Conservation (phyloP, 2,797 vertebrate genomes). For the Champsocephalus esox region DNA sequence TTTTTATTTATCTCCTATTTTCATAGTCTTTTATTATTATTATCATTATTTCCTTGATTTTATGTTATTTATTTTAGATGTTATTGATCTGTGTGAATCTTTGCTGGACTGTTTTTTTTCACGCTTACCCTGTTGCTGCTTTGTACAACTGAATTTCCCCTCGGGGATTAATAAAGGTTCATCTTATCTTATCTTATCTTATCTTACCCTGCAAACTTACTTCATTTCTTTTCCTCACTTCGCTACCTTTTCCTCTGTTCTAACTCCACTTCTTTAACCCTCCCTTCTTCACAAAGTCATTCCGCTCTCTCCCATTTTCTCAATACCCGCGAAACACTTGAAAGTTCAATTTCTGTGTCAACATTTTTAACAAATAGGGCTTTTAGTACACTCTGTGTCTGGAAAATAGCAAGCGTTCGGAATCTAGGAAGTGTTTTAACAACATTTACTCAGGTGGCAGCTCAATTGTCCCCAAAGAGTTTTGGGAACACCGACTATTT, state of each 20-base stretch:
- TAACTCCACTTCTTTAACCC: conserved; percentile 35
- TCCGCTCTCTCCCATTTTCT: conserved; percentile 20
- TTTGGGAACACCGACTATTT: conserved; percentile 34
- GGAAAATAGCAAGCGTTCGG: conserved; percentile 29
- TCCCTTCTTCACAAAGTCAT: conserved; percentile 26
- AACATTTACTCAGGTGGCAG: conserved; percentile 45
- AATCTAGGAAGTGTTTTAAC: conserved; percentile 38
- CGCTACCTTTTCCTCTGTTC: conserved; percentile 24
- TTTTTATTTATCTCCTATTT: too few relatives aligned
- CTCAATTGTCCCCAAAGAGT: conserved; percentile 28
- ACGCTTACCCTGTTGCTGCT: too few relatives aligned
- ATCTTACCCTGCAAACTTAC: conserved; percentile 25
- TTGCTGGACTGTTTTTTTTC: too few relatives aligned
- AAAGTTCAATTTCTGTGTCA: conserved; percentile 49
- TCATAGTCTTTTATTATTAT: too few relatives aligned
- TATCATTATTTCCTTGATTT: too few relatives aligned
- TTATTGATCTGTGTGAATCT: too few relatives aligned
- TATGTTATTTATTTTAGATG: too few relatives aligned
- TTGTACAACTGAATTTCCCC: too few relatives aligned
- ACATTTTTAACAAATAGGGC: conserved; percentile 47
- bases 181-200: too few relatives aligned
- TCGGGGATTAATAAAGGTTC: too few relatives aligned
- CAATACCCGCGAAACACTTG: conserved; percentile 24
- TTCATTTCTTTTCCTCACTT: conserved; percentile 38
- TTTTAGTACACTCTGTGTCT: conserved; percentile 34